These are phyloP conservation scores for Cephus sareptanus DNA, from an alignment of 2,888 invertebrate species.

Conservation along the genomic window DNA sequence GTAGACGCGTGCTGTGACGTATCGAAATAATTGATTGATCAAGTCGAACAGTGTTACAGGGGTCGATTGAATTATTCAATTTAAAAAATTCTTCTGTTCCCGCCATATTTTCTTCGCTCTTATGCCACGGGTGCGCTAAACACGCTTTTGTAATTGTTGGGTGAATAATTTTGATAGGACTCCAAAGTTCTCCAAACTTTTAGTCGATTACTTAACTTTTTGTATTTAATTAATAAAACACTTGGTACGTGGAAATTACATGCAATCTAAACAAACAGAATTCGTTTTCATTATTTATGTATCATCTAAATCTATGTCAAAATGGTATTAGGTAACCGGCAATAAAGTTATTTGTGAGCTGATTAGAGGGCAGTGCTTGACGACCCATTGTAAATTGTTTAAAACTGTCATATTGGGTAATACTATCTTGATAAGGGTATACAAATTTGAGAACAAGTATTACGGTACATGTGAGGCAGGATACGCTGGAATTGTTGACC, in stretches of 20 bases:
- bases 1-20: not conserved
- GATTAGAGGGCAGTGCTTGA: no score
- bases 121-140: not conserved
- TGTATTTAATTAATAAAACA: not conserved
- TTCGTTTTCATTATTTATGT: not conserved
- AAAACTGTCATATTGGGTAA: no score
- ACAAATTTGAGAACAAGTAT: not conserved
- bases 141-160: not conserved
- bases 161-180: not conserved
- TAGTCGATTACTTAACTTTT: not conserved
- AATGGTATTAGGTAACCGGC: not conserved
- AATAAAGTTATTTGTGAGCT: no score
- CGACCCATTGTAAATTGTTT: no score
- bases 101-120: not conserved
- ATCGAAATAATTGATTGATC: not conserved
- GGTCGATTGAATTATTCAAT: not conserved
- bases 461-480: conserved; percentile 37
- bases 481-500: conserved; percentile 51
- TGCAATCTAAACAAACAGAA: not conserved
- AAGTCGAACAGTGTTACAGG: not conserved
- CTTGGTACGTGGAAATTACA: not conserved
- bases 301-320: not conserved
- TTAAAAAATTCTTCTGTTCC: not conserved
- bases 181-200: not conserved
- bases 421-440: no score